Conservation (phyloP, 2,113 vertebrate genomes). For the Podocnemis expansa region DNA sequence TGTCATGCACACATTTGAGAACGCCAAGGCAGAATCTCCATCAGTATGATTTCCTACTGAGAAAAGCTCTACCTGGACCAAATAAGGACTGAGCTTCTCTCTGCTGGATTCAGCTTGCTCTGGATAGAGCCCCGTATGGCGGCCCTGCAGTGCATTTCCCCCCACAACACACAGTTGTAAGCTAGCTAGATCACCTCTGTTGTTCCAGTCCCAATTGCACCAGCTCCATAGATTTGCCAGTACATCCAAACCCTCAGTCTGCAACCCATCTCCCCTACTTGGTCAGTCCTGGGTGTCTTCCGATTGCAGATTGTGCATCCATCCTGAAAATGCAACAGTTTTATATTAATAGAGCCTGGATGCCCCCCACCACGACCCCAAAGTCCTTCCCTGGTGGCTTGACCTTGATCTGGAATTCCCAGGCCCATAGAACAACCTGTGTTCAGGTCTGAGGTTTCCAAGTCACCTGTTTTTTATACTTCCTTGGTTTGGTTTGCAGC, state of each 20-base stretch:
- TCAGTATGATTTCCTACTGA: not conserved
- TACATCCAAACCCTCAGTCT: not conserved
- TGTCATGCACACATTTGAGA: conserved; percentile 31
- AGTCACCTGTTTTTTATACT: not conserved
- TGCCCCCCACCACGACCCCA: not conserved
- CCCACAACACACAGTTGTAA: too few relatives aligned
- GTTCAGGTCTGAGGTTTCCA: not conserved
- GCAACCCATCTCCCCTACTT: not conserved
- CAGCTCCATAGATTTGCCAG: not conserved
- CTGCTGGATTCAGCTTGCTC: not conserved
- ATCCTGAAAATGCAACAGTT: not conserved
- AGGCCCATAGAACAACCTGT: not conserved
- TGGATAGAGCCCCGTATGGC: not conserved
- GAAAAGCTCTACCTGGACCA: not conserved
- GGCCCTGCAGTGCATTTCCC: not conserved
- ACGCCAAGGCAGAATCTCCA: conserved; percentile 23
- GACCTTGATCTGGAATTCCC: not conserved
- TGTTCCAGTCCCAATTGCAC: not conserved
- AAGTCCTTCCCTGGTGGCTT: not conserved
- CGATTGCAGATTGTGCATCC: not conserved
- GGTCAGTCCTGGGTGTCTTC: not conserved
- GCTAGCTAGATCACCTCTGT: not conserved
- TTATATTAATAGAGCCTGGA: not conserved
- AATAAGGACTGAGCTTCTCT: not conserved
- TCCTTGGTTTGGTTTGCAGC: not conserved